Percentiles rank a stretch among this genome's conserved stretches.
These are phyloP conservation scores for Heliconius congener DNA, from an alignment of 1,140 invertebrate genomes.

Conservation along the genomic window DNA sequence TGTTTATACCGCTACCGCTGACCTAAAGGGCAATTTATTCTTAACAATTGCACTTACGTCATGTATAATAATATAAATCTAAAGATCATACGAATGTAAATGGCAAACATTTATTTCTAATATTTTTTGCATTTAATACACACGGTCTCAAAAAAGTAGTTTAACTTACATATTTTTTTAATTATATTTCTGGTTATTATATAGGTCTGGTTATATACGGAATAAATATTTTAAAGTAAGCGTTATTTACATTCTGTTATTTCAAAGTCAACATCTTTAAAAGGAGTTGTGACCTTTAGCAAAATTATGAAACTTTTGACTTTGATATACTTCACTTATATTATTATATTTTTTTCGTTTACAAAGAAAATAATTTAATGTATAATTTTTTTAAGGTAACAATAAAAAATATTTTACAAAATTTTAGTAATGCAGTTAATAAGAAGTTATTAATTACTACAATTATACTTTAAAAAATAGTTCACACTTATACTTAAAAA, in stretches of 20 bases:
- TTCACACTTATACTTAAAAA: too few species aligned
- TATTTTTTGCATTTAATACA: background rate
- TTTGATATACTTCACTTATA: conserved; percentile 28
- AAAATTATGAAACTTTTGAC: conserved; percentile 49
- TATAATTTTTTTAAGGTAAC: background rate
- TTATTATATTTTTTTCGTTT: background rate
- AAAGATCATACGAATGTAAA: background rate
- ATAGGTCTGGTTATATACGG: background rate
- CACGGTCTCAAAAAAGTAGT: background rate
- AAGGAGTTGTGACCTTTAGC: conserved; percentile 46
- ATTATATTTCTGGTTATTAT: too few species aligned
- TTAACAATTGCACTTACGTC: background rate
- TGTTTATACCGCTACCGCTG: background rate
- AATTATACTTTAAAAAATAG: too few species aligned
- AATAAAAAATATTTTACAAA: background rate
- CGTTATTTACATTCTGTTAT: conserved; percentile 43
- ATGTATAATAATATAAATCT: background rate
- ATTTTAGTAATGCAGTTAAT: background rate
- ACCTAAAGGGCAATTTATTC: background rate
- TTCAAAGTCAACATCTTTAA: conserved; percentile 60
- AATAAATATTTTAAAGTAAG: conserved; percentile 4
- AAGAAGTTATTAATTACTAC: background rate
- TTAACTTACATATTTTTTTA: too few species aligned
- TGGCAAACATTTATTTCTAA: background rate
- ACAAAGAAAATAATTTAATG: background rate